Conservation (phyloP, 2,113 vertebrate species). For the Oenanthe melanoleuca region DNA sequence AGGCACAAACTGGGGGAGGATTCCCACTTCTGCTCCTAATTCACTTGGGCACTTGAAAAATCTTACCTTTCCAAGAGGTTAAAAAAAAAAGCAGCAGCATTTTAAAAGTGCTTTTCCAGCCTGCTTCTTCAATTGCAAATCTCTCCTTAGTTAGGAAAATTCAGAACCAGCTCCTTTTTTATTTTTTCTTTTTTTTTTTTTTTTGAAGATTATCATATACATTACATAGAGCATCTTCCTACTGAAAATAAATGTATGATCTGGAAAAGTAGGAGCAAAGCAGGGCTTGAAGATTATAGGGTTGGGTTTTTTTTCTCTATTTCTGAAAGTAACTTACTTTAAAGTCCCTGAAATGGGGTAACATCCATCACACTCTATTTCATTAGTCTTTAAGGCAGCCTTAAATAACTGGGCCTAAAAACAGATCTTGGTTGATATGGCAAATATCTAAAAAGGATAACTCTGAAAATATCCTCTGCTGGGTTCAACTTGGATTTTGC, state of each 20-base stretch:
- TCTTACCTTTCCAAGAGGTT: background rate
- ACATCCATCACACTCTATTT: slow-evolving; percentile 46
- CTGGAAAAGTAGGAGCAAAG: background rate
- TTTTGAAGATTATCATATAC: background rate
- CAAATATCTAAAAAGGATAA: slow-evolving; percentile 51
- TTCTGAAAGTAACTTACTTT: slow-evolving; percentile 43
- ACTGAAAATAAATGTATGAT: slow-evolving; percentile 5
- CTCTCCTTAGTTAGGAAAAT: slow-evolving; percentile 11
- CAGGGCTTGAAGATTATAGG: background rate
- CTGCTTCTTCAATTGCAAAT: background rate
- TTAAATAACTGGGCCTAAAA: slow-evolving; percentile 56
- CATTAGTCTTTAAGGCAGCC: slow-evolving; percentile 55
- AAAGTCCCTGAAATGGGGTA: background rate
- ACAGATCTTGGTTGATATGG: slow-evolving; percentile 42
- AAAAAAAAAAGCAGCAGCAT: background rate
- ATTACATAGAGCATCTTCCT: background rate
- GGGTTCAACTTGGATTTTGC: slow-evolving; percentile 59
- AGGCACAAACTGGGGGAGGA: background rate
- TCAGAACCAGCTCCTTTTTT: background rate
- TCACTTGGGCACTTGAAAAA: background rate
- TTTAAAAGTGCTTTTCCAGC: slow-evolving; percentile 11
- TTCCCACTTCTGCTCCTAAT: background rate
- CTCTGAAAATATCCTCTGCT: slow-evolving; percentile 51
- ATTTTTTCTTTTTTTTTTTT: background rate
- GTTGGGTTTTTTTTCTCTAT: background rate